Base-by-base conservation (phyloP, 2,888 invertebrate genomes). In the Sarcophaga carnaria region DNA sequence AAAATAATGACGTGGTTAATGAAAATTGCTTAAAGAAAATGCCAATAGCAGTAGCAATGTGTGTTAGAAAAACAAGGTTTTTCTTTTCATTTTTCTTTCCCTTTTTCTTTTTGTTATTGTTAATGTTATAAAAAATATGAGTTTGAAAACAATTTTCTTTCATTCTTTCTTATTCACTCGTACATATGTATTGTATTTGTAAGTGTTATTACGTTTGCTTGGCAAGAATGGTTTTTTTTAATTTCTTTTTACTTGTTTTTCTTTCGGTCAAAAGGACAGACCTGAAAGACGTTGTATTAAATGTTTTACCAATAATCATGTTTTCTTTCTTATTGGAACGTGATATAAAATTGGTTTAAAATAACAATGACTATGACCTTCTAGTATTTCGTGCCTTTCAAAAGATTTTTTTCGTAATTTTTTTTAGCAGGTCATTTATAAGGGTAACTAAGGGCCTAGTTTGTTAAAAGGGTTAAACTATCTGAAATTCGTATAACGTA, bases 351-450 rank as follows among this genome's bases (percentile, higher is more conserved):
- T 64, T 60, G 20, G 47, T 37, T 64, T 25, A 37, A 37, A 37
- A 54, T 62, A 66, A 64, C 60, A 59, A 60, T 49, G 25, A 37
- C 22, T 66, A 47, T 80, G 80, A 80, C 84, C 84, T 84, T 84
- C 49, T 80, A 25, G 37, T 20, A 27, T 76, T 80, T 22, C 49
- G 37, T 70, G 67, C 49, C 37, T 20, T 67, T 78, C n/a, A 25
- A 60, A 60, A 60, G 60, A 47, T 20, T 60, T 78, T 60, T 60
- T 60, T 76, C 5, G 6, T 77, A 37, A 37, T 37, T 37, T 37
- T 6, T 37, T 37, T 60, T 78, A 22, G 3, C 14, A 10, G 45
- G 1, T 37, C 45, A 25, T 66, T 17, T 14, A 22, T 27, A n/a
- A 27, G 63, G 25, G 49, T 66, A 27, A 25, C 59, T 69, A 11